These are phyloP conservation scores for Clanis bilineata DNA, from an alignment of 2,888 invertebrate genomes.

Conservation along the genomic window DNA sequence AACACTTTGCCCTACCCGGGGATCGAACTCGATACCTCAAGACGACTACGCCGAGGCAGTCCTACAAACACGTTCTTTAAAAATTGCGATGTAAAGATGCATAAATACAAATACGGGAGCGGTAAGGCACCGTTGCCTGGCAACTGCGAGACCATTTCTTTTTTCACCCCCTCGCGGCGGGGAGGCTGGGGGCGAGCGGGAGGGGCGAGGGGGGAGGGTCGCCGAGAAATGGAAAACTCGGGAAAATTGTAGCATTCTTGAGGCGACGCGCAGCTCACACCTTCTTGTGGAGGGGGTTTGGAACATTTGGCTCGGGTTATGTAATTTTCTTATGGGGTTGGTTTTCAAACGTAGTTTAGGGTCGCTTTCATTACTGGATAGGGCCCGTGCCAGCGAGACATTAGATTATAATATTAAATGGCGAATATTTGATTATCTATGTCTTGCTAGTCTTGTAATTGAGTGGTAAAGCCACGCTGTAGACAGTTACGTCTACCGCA, in stretches of 20 bases:
- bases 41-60: too few species aligned
- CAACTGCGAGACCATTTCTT: slow-evolving; percentile 73
- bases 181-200: slow-evolving; percentile 27
- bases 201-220: slow-evolving; percentile 52
- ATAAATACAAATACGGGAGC: slow-evolving; percentile 25
- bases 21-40: too few species aligned
- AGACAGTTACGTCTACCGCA: too few species aligned
- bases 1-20: too few species aligned
- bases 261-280: slow-evolving; percentile 80
- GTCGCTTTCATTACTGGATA: too few species aligned
- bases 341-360: neutral
- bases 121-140: slow-evolving; percentile 58
- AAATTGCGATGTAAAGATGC: slow-evolving; percentile 15
- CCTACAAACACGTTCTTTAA: neutral
- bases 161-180: slow-evolving; percentile 49
- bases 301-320: slow-evolving; percentile 45
- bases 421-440: too few species aligned
- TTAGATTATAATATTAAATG: too few species aligned
- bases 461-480: too few species aligned
- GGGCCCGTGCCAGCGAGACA: too few species aligned
- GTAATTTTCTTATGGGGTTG: neutral
- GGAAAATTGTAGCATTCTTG: slow-evolving; percentile 83
- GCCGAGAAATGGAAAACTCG: slow-evolving; percentile 82
- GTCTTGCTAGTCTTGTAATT: too few species aligned
- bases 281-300: slow-evolving; percentile 62